Conservation (phyloP, 2,797 vertebrate genomes). For the Centropyge bicolor region DNA sequence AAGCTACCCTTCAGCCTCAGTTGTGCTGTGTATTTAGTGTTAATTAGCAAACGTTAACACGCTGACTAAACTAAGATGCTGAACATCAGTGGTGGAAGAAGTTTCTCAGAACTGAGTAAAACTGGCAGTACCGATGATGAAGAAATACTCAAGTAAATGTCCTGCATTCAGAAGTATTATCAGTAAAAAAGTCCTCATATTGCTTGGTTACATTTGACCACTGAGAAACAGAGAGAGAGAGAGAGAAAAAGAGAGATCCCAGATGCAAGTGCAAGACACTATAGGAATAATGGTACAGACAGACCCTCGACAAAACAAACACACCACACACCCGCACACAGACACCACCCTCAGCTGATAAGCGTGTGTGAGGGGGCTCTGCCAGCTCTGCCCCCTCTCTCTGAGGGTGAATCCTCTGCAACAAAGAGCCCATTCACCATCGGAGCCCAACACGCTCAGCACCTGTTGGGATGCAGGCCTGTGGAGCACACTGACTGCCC, state of each 20-base stretch:
- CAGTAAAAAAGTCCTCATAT: no score
- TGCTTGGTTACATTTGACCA: not conserved
- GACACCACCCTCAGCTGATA: slow-evolving; percentile 68
- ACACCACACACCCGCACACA: slow-evolving; percentile 14
- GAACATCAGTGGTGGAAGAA: no score
- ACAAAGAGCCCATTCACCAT: slow-evolving; percentile 85
- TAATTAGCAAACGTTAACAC: not conserved
- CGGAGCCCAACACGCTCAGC: slow-evolving; percentile 67
- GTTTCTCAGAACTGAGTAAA: no score
- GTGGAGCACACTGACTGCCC: slow-evolving; percentile 59
- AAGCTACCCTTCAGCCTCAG: no score
- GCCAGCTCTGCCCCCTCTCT: slow-evolving; percentile 59
- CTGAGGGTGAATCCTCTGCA: slow-evolving; percentile 59
- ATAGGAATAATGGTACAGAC: not conserved
- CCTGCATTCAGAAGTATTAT: no score
- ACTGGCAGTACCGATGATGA: no score
- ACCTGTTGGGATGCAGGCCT: slow-evolving; percentile 81
- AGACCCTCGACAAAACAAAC: slow-evolving; percentile 29
- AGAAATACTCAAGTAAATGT: no score
- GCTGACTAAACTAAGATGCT: no score
- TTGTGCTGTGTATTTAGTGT: no score
- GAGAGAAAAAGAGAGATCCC: not conserved
- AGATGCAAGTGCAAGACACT: not conserved
- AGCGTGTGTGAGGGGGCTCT: slow-evolving; percentile 23
- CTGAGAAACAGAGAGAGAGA: not conserved